A percentile compares a stretch with the other conserved stretches of the same genome.
Evolutionary conservation across 2,797 vertebrate genomes (phyloP).

Genomic region (Tadarida brasiliensis): DNA sequence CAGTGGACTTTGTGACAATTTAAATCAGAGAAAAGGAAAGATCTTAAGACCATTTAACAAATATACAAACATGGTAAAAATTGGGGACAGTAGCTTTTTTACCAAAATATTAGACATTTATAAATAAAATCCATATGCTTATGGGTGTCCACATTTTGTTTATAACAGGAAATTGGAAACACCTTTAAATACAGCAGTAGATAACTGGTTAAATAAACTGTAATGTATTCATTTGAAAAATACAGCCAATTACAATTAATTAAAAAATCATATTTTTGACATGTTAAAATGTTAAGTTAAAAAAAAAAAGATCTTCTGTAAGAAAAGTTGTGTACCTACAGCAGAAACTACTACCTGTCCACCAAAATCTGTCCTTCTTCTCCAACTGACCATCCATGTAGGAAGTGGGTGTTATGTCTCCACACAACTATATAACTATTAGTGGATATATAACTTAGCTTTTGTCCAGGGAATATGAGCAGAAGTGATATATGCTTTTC

Average conservation of each 20-base stretch:
- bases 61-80: neutral
- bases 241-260: neutral
- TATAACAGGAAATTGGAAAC: neutral
- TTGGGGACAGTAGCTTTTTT: neutral
- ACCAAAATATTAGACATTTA: neutral
- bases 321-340: neutral
- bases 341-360: neutral
- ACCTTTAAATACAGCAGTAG: neutral
- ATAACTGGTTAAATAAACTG: neutral
- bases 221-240: neutral
- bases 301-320: neutral
- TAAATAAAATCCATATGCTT: neutral
- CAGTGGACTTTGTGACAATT: neutral
- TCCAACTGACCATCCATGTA: neutral
- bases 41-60: neutral
- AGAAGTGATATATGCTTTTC: neutral
- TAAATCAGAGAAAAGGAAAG: neutral
- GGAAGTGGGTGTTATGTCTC: neutral
- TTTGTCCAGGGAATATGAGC: neutral
- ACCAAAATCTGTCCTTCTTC: neutral
- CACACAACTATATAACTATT: neutral
- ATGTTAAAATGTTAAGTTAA: neutral
- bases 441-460: neutral
- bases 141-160: neutral
- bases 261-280: constrained; percentile 22